Base-by-base conservation (phyloP, 2,113 vertebrate genomes). In the Microcebus jonahi region DNA sequence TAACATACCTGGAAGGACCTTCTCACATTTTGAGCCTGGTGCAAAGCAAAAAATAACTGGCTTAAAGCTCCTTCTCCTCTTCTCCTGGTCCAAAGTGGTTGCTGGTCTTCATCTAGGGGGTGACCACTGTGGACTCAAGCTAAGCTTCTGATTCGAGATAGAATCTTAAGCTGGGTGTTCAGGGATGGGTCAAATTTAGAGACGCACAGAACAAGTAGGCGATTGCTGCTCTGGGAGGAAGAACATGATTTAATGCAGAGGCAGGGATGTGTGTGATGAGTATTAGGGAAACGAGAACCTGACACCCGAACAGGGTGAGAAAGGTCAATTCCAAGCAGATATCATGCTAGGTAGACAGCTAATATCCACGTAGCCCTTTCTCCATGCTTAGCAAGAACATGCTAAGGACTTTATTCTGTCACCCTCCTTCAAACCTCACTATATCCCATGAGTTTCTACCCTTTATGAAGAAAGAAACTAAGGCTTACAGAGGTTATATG, bases 231-330 rank as follows among this genome's bases (percentile, higher is more conserved):
- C 31, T 53, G 15, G 36, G 36, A 18, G 77, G 2, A 25, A 5
- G 15, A 17, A 45, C 5, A 6, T 9, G 57, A 42, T 9, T 10
- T 17, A 59, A 4, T 15, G 12, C 6, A 57, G 31, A 23, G 50
- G 25, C 36, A 89, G 50, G 8, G 21, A 34, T 31, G 18, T 34
- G 21, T 8, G 4, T 8, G 3, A 12, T 36, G 27, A 13, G 5
- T 13, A 1, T 23, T 13, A 27, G 34, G 4, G 23, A 0, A 31
- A 42, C 2, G 27, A 4, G n/a, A 31, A 27, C 1, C 1, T 34
- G 9, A 70, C 61, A n/a, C 17, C 17, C 3, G 23, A 65, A 17
- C 0, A 0, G 25, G 1, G 18, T 65, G 21, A 42, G 8, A 45
- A 67, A 13, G 48, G 29, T 34, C 14, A 6, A 25, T 20, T 65